phyloP scores from a whole-genome alignment of 2,888 invertebrate species.

The Aphidoletes aphidimyza region DNA sequence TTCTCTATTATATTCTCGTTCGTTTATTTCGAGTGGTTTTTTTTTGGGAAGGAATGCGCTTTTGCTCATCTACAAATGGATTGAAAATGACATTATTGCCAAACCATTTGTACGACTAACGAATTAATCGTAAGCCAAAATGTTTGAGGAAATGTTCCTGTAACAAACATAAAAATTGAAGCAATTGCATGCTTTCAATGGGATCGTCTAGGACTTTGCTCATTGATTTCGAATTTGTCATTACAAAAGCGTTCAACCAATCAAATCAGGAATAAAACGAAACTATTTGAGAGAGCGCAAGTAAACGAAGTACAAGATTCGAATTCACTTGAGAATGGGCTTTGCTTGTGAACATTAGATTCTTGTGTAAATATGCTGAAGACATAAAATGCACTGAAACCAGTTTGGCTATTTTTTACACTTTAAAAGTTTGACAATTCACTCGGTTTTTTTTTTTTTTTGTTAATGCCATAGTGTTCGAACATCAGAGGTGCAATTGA shows the following conservation, averaged over 20 bases:
- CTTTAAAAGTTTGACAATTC: constrained; percentile 26
- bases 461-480: not conserved
- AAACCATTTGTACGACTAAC: not conserved
- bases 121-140: not conserved
- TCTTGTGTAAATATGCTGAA: not conserved
- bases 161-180: constrained; percentile 17
- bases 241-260: constrained; percentile 18
- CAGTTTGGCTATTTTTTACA: not conserved
- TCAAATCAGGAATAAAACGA: constrained; percentile 5
- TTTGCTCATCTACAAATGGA: too few species aligned
- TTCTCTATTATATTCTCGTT: not conserved
- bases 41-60: too few species aligned
- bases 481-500: not conserved
- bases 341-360: not conserved
- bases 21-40: constrained; percentile 18
- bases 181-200: not conserved
- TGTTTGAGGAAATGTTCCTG: not conserved
- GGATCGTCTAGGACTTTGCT: constrained; percentile 2
- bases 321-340: not conserved
- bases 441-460: not conserved
- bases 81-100: constrained; percentile 15
- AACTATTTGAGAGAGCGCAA: not conserved
- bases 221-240: constrained; percentile 38
- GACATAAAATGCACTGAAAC: not conserved
- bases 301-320: not conserved